phyloP scores from a whole-genome alignment of 2,888 invertebrate genomes.

The Microctonus aethiopoides region DNA sequence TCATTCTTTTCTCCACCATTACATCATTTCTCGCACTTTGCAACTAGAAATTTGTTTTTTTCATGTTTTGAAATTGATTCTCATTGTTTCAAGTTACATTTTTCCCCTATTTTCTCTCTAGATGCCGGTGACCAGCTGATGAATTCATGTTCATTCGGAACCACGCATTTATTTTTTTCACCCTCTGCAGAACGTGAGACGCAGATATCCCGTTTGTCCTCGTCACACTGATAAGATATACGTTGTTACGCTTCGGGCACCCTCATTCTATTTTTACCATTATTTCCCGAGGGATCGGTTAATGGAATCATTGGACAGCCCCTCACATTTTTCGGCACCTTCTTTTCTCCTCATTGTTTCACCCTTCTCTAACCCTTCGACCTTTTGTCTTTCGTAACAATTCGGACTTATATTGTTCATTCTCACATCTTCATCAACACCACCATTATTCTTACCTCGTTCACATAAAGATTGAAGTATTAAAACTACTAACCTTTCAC shows the following conservation, averaged over 20 bases:
- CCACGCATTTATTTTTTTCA: slow-evolving; percentile 51
- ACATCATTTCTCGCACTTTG: too few species aligned
- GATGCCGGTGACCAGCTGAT: slow-evolving; percentile 33
- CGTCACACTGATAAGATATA: slow-evolving; percentile 17
- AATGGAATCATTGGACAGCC: slow-evolving; percentile 15
- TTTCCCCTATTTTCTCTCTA: too few species aligned
- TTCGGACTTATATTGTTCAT: not conserved
- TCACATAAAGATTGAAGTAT: not conserved
- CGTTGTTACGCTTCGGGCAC: not conserved
- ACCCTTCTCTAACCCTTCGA: not conserved
- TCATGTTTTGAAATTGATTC: slow-evolving; percentile 63
- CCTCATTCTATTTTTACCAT: slow-evolving; percentile 20
- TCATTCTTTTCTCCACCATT: too few species aligned
- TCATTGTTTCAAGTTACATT: slow-evolving; percentile 58
- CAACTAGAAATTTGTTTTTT: too few species aligned
- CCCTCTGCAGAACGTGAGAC: not conserved
- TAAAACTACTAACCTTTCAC: not conserved
- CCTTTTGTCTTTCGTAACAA: not conserved
- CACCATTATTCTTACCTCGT: not conserved
- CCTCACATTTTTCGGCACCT: not conserved
- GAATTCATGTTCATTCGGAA: slow-evolving; percentile 55
- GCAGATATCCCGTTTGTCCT: not conserved
- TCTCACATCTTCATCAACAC: not conserved
- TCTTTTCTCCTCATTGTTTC: not conserved
- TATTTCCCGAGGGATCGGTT: slow-evolving; percentile 11